phyloP scores from a whole-genome alignment of 2,113 vertebrate genomes.

The Spilogale gracilis region DNA sequence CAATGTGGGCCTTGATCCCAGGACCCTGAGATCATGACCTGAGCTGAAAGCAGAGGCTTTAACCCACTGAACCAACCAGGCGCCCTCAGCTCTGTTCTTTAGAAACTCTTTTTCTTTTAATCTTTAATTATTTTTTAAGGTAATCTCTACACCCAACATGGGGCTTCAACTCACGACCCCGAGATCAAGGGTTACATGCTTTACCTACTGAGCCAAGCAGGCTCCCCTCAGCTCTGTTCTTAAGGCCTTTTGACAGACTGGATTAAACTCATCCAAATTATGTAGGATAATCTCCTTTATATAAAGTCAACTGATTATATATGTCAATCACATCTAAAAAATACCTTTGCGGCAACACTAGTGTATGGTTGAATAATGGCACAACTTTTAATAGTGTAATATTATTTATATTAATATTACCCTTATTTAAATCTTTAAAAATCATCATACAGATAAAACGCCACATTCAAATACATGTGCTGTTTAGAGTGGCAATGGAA shows the following conservation, averaged over 20 bases:
- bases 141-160: neutral
- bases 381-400: neutral
- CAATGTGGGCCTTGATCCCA: too few relatives aligned
- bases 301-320: neutral
- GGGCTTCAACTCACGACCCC: neutral
- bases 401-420: neutral
- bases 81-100: too few relatives aligned
- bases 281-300: neutral
- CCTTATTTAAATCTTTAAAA: neutral
- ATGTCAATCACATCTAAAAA: constrained; percentile 8
- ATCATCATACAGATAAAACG: neutral
- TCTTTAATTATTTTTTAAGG: neutral
- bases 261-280: neutral
- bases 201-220: neutral
- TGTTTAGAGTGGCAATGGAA: neutral
- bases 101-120: too few relatives aligned
- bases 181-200: neutral
- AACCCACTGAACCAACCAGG: too few relatives aligned
- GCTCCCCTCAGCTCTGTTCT: neutral
- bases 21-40: too few relatives aligned
- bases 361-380: neutral
- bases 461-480: neutral
- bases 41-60: too few relatives aligned
- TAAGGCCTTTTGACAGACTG: neutral
- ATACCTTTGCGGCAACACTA: neutral